A percentile compares a stretch with the other conserved stretches of the same genome.
Conservation (phyloP, 2,888 invertebrate species). For the Dioctria rufipes region DNA sequence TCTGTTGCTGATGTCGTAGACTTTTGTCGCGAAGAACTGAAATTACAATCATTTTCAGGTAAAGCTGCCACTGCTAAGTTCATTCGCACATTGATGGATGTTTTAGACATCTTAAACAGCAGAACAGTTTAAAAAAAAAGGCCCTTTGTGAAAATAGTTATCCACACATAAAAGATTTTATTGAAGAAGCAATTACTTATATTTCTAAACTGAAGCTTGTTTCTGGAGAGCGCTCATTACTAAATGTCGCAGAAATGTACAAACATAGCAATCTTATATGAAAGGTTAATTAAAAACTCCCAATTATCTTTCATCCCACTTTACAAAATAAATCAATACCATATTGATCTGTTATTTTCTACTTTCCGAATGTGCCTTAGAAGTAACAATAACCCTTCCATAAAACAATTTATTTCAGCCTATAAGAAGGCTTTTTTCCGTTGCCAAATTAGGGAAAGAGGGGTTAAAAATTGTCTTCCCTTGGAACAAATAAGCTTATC, state of each 20-base stretch:
- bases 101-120: constrained; percentile 34
- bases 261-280: background rate
- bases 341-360: background rate
- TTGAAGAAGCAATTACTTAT: background rate
- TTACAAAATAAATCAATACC: background rate
- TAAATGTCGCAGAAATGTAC: background rate
- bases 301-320: background rate
- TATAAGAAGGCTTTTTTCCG: constrained; percentile 17
- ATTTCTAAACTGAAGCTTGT: background rate
- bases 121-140: background rate
- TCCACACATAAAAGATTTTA: background rate
- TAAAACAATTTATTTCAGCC: background rate
- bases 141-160: background rate
- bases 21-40: constrained; percentile 32
- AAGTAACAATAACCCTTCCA: too few species aligned
- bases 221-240: background rate
- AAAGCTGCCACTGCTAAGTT: constrained; percentile 15
- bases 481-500: background rate
- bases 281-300: too few species aligned
- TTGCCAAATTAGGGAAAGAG: background rate
- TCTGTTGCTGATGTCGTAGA: constrained; percentile 27
- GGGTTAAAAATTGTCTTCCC: constrained; percentile 20
- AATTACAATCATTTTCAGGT: background rate
- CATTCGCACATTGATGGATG: constrained; percentile 16
- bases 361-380: background rate